A percentile compares a stretch with the other conserved stretches of the same genome.
These are phyloP conservation scores for Clivina fossor DNA, from an alignment of 2,888 invertebrate genomes.

Conservation along the genomic window DNA sequence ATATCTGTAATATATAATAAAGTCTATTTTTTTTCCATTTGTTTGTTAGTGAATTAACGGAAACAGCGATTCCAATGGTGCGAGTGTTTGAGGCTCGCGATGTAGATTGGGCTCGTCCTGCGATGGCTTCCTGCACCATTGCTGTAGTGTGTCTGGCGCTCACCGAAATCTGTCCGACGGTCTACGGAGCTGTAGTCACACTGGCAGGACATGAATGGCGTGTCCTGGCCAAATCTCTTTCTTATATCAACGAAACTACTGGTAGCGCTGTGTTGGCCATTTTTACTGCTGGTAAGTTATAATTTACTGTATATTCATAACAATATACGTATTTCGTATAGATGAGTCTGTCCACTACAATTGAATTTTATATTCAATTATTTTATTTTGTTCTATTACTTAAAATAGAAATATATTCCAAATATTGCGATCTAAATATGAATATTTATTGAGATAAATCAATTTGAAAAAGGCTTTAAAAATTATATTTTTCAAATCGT, in stretches of 20 bases:
- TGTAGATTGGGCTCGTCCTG: conserved; percentile 63
- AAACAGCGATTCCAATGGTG: conserved; percentile 62
- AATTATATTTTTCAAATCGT: no score
- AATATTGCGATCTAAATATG: no score
- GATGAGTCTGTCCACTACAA: no score
- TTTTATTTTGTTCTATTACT: no score
- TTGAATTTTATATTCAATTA: no score
- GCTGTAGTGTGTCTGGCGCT: conserved; percentile 63
- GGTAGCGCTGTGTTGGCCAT: conserved; percentile 66
- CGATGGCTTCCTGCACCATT: conserved; percentile 62
- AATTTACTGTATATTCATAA: no score
- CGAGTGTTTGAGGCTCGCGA: conserved; percentile 62
- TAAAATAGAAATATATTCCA: no score
- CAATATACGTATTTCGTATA: no score
- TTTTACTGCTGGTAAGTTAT: conserved; percentile 59
- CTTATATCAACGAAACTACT: conserved; percentile 61
- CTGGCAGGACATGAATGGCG: conserved; percentile 65
- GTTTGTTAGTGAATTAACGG: conserved; percentile 58
- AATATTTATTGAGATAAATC: no score
- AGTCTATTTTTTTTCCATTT: no score
- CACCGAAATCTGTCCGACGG: conserved; percentile 62
- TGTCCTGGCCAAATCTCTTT: conserved; percentile 62
- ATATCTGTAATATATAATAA: no score
- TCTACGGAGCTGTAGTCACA: conserved; percentile 59
- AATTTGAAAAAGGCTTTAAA: no score